phyloP scores from a whole-genome alignment of 2,113 vertebrate species.

The Pelecanoides urinatrix region DNA sequence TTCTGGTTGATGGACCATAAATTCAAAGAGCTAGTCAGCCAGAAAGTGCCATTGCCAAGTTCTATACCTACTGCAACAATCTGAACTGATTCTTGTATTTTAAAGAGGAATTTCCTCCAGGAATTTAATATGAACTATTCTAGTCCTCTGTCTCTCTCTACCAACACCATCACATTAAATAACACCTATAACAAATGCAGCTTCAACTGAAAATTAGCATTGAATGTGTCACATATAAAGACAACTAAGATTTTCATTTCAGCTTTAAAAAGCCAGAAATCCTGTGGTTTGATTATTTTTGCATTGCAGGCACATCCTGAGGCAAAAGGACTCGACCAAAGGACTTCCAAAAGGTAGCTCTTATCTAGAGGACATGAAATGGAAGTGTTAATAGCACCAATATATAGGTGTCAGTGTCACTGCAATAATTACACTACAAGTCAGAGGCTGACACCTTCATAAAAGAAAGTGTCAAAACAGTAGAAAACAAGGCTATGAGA shows the following conservation, averaged over 20 bases:
- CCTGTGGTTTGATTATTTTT: slow-evolving; percentile 19
- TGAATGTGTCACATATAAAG: background rate
- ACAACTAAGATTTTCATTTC: background rate
- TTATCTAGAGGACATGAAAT: slow-evolving; percentile 19
- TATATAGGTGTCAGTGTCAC: slow-evolving; percentile 36
- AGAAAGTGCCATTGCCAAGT: background rate
- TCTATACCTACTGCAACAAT: background rate
- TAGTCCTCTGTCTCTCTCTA: background rate
- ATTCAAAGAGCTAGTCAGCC: background rate
- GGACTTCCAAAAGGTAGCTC: slow-evolving; percentile 8
- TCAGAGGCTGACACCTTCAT: slow-evolving; percentile 37
- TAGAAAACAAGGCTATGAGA: slow-evolving; percentile 10
- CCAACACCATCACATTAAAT: background rate
- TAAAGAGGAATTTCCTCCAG: background rate
- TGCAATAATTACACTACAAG: slow-evolving; percentile 27
- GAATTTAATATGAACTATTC: background rate
- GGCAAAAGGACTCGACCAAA: slow-evolving; percentile 19
- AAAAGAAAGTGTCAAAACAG: slow-evolving; percentile 44
- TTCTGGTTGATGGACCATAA: background rate
- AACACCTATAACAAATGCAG: background rate
- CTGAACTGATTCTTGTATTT: background rate
- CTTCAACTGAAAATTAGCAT: slow-evolving; percentile 17
- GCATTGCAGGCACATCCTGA: background rate
- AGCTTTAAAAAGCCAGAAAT: background rate
- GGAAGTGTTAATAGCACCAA: slow-evolving; percentile 54